phyloP scores from a whole-genome alignment of 2,888 invertebrate genomes.

The Prosopocoilus inquinatus region DNA sequence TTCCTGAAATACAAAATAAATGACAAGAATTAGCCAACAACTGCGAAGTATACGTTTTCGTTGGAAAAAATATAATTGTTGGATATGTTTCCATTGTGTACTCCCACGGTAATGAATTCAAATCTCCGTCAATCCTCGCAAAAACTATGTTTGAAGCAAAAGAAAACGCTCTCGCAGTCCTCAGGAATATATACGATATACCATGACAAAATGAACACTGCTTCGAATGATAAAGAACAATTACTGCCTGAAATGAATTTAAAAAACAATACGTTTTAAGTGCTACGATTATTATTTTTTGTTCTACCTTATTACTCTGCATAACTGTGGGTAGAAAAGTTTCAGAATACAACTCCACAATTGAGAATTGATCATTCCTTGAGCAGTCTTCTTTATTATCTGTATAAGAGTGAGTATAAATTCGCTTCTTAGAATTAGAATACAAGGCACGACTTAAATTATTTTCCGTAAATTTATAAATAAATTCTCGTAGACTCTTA shows the following conservation, averaged over 20 bases:
- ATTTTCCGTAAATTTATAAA: conserved; percentile 54
- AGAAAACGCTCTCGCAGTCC: conserved; percentile 62
- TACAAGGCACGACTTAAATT: conserved; percentile 39
- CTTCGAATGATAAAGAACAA: conserved; percentile 75
- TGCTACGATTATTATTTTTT: background rate
- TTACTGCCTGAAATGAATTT: conserved; percentile 64
- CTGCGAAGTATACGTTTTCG: conserved; percentile 51
- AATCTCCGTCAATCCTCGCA: conserved; percentile 74
- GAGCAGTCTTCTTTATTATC: conserved; percentile 16
- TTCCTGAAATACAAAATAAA: conserved; percentile 52
- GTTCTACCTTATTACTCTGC: conserved; percentile 58
- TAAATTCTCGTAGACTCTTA: conserved; percentile 55
- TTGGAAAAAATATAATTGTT: conserved; percentile 75
- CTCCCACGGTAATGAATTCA: conserved; percentile 86
- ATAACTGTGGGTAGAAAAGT: conserved; percentile 64
- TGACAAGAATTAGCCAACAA: background rate
- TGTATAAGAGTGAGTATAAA: conserved; percentile 36
- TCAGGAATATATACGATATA: conserved; percentile 66
- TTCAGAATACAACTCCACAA: conserved; percentile 65
- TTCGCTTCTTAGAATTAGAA: conserved; percentile 35
- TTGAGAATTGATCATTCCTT: conserved; percentile 47
- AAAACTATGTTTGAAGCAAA: conserved; percentile 57
- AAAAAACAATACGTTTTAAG: conserved; percentile 7
- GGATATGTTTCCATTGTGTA: conserved; percentile 78
- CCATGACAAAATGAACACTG: conserved; percentile 75